Evolutionary conservation across 2,797 vertebrate genomes (phyloP).

Genomic region (Karalla daura): DNA sequence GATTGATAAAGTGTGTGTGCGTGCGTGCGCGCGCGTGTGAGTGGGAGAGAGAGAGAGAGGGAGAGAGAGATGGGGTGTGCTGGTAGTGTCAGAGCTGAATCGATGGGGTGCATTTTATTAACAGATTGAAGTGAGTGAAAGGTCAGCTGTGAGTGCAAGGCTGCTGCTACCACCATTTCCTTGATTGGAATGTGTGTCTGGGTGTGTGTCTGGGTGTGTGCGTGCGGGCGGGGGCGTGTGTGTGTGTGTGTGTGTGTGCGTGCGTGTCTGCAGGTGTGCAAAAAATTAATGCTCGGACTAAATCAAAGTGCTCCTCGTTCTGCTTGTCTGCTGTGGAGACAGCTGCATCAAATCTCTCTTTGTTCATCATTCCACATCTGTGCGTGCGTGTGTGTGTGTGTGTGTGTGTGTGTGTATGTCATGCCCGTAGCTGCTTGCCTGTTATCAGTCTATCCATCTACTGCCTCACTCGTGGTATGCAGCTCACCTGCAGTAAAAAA

Average conservation of each 20-base stretch:
- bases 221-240: conserved; percentile 24
- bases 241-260: conserved; percentile 17
- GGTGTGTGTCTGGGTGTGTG: conserved; percentile 35
- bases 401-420: conserved; percentile 37
- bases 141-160: conserved; percentile 63
- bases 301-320: conserved; percentile 43
- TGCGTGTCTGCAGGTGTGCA: conserved; percentile 41
- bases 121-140: conserved; percentile 76
- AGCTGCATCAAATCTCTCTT: conserved; percentile 50
- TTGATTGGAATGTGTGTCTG: conserved; percentile 63
- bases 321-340: conserved; percentile 23
- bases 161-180: conserved; percentile 53
- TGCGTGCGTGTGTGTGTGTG: conserved; percentile 34
- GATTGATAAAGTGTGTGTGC: conserved; percentile 45
- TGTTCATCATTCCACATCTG: conserved; percentile 42
- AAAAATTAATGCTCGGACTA: conserved; percentile 49
- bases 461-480: conserved; percentile 67
- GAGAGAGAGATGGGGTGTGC: conserved; percentile 47
- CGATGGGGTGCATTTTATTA: conserved; percentile 75
- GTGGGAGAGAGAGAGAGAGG: conserved; percentile 15
- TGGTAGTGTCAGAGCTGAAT: conserved; percentile 56
- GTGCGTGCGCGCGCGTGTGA: conserved; percentile 11
- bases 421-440: conserved; percentile 61
- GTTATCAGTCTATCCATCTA: conserved; percentile 70
- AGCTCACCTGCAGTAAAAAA: conserved; percentile 67